Evolutionary conservation across 2,797 vertebrate genomes (phyloP).

Genomic region (Rhinatrema bivittatum): DNA sequence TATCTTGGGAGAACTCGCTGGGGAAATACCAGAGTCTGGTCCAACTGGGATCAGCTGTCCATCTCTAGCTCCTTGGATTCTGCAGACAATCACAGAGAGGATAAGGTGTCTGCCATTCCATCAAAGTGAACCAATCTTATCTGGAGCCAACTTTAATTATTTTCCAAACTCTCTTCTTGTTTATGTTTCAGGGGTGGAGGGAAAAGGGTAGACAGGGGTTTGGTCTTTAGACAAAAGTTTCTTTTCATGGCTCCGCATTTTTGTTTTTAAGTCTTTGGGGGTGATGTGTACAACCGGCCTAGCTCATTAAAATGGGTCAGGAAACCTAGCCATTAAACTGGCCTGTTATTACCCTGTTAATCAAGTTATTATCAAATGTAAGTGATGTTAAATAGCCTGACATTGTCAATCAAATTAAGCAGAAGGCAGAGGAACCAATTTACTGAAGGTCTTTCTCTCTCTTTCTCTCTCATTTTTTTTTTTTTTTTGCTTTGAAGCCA

Average conservation of each 20-base stretch:
- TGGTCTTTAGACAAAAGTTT: background rate
- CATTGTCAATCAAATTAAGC: background rate
- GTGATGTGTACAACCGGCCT: background rate
- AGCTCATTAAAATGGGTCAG: too few relatives aligned
- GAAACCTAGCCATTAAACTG: background rate
- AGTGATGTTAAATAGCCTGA: background rate
- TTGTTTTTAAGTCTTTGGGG: background rate
- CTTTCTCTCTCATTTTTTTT: too few relatives aligned
- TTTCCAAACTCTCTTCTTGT: too few relatives aligned
- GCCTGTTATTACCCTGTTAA: background rate
- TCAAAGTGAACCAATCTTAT: background rate
- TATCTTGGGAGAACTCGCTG: background rate
- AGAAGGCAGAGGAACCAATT: too few relatives aligned
- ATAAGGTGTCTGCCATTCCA: background rate
- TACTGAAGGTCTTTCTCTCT: too few relatives aligned
- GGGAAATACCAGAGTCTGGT: background rate
- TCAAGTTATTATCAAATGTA: background rate
- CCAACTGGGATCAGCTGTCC: background rate
- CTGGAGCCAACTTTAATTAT: background rate
- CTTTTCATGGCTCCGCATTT: too few relatives aligned
- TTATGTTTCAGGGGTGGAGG: fast-evolving
- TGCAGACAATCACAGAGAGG: too few relatives aligned
- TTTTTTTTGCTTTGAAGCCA: background rate
- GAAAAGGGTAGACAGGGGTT: too few relatives aligned
- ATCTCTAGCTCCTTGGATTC: background rate